A percentile compares a stretch with the other conserved stretches of the same genome.
Conservation (phyloP, 2,888 invertebrate species). For the Plebejus melissa region DNA sequence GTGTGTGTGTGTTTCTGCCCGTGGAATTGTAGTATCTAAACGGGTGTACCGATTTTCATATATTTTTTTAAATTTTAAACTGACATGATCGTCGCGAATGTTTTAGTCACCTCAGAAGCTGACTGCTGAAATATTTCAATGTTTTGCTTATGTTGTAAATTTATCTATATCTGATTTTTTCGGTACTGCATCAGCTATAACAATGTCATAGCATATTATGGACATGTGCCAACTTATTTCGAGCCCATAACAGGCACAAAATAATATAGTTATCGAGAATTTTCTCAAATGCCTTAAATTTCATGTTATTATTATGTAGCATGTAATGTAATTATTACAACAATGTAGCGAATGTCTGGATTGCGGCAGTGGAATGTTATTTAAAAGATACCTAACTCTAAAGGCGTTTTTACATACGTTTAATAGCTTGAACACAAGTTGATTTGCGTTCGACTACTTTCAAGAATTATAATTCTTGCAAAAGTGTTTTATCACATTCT, state of each 20-base stretch:
- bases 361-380: background rate
- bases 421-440: background rate
- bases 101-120: too few species aligned
- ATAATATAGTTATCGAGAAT: background rate
- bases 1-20: too few species aligned
- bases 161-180: too few species aligned
- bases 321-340: background rate
- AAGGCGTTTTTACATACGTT: background rate
- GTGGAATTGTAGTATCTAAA: too few species aligned
- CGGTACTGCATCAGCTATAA: background rate
- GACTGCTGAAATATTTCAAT: too few species aligned
- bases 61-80: too few species aligned
- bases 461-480: background rate
- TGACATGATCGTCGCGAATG: too few species aligned
- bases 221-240: background rate
- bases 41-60: too few species aligned
- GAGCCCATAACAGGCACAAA: background rate
- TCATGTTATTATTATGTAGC: background rate
- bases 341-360: slow-evolving; percentile 1
- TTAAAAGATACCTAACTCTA: background rate
- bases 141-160: too few species aligned
- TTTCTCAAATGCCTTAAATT: background rate
- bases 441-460: background rate
- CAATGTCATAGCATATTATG: background rate
- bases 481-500: background rate